These are phyloP conservation scores for Drosophila erecta DNA, from an alignment of 1,140 invertebrate genomes.

Conservation along the genomic window DNA sequence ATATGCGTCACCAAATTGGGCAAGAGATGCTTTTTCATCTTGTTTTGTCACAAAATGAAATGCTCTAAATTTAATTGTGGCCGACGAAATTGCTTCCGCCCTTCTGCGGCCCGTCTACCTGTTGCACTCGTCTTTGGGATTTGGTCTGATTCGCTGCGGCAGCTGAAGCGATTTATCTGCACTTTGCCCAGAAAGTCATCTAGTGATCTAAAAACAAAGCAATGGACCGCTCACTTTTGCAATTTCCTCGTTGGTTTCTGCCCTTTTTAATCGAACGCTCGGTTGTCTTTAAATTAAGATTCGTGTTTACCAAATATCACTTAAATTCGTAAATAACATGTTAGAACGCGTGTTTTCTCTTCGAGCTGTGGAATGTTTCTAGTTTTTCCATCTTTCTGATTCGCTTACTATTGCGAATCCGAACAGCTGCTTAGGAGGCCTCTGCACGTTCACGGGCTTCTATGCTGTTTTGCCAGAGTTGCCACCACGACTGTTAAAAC, in stretches of 20 bases:
- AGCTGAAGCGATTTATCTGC: constrained; percentile 10
- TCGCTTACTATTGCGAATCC: background rate
- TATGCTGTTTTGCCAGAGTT: background rate
- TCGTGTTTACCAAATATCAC: background rate
- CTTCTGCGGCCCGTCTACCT: constrained; percentile 30
- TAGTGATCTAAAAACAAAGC: background rate
- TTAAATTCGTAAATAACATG: background rate
- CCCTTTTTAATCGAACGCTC: background rate
- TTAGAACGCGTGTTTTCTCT: background rate
- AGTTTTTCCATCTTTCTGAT: constrained; percentile 31
- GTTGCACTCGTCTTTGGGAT: constrained; percentile 42
- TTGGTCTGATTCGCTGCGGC: constrained; percentile 4
- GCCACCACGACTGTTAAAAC: background rate
- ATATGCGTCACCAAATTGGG: constrained; percentile 14
- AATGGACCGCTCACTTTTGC: background rate
- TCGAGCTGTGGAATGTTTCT: constrained; percentile 15
- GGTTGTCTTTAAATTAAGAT: background rate
- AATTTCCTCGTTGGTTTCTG: constrained; percentile 5
- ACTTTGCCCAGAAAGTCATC: constrained; percentile 23
- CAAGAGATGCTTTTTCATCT: background rate
- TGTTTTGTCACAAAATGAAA: background rate
- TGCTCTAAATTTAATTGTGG: constrained; percentile 35
- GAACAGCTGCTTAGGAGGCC: constrained; percentile 10
- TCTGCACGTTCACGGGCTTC: constrained; percentile 2
- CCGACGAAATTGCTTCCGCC: constrained; percentile 27